A percentile compares a stretch with the other conserved stretches of the same genome.
phyloP scores from a whole-genome alignment of 2,113 vertebrate species.

The Nesogale talazaci region DNA sequence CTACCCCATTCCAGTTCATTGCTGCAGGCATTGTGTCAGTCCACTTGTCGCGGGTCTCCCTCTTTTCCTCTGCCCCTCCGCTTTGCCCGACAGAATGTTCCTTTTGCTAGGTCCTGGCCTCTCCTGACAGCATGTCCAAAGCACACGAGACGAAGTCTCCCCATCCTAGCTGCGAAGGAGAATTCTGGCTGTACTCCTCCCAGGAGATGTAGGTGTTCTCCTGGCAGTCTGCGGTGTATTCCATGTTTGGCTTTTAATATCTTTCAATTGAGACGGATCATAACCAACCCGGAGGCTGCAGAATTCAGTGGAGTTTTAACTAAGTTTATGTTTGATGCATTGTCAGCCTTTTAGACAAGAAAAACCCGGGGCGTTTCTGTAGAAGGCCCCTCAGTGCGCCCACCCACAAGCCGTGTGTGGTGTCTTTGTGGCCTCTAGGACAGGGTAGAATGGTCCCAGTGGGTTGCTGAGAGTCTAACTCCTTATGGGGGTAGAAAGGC shows the following conservation, averaged over 20 bases:
- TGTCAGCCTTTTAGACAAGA: background rate
- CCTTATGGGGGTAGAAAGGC: too few relatives aligned
- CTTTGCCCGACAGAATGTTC: background rate
- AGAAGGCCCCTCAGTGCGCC: too few relatives aligned
- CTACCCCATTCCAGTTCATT: background rate
- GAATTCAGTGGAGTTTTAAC: background rate
- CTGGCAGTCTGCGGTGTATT: background rate
- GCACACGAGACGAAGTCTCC: background rate
- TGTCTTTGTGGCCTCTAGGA: too few relatives aligned
- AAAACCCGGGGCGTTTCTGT: accelerated
- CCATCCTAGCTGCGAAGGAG: background rate
- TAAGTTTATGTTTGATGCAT: background rate
- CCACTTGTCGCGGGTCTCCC: background rate
- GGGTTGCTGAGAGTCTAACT: too few relatives aligned
- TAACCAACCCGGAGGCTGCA: background rate
- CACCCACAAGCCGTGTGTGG: background rate
- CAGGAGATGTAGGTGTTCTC: background rate
- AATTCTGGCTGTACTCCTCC: background rate
- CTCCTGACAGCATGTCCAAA: background rate
- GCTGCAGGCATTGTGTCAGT: background rate
- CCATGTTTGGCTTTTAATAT: background rate
- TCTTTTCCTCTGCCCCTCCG: background rate
- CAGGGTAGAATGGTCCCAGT: too few relatives aligned
- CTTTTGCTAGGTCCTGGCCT: background rate
- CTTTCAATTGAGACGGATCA: constrained; percentile 10